Conservation (phyloP, 2,888 invertebrate genomes). For the Andrena chrysosceles region DNA sequence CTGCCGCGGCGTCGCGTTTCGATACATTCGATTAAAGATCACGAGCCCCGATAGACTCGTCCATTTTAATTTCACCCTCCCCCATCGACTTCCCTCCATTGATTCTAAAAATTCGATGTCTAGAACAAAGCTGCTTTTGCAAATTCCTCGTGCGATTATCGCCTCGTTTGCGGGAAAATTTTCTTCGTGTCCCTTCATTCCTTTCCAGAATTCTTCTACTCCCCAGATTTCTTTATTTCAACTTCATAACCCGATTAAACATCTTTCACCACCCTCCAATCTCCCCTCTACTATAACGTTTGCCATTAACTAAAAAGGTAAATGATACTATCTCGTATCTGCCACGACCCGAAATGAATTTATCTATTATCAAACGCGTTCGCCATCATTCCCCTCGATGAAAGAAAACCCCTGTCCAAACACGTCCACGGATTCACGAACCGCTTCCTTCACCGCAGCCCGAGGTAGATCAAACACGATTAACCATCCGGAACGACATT, state of each 20-base stretch:
- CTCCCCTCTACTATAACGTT: no score
- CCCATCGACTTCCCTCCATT: background rate
- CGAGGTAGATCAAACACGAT: constrained; percentile 22
- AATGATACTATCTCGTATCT: no score
- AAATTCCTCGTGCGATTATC: background rate
- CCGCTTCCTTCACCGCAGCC: background rate
- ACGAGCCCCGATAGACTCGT: constrained; percentile 10
- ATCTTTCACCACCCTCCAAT: no score
- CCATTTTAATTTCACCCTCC: constrained; percentile 38
- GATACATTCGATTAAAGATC: constrained; percentile 44
- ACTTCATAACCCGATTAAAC: no score
- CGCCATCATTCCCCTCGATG: background rate
- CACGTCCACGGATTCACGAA: background rate
- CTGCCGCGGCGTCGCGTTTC: constrained; percentile 26
- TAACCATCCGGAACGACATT: constrained; percentile 23
- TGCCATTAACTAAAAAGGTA: no score
- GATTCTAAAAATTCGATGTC: background rate
- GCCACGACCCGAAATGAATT: no score
- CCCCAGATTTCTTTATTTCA: no score
- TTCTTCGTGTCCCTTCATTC: no score
- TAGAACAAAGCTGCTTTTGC: background rate
- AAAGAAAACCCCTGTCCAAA: background rate
- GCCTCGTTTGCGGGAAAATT: background rate
- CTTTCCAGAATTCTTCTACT: no score
- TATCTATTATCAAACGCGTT: no score